Evolutionary conservation across 2,113 vertebrate genomes (phyloP).

Genomic region (Papio anubis): DNA sequence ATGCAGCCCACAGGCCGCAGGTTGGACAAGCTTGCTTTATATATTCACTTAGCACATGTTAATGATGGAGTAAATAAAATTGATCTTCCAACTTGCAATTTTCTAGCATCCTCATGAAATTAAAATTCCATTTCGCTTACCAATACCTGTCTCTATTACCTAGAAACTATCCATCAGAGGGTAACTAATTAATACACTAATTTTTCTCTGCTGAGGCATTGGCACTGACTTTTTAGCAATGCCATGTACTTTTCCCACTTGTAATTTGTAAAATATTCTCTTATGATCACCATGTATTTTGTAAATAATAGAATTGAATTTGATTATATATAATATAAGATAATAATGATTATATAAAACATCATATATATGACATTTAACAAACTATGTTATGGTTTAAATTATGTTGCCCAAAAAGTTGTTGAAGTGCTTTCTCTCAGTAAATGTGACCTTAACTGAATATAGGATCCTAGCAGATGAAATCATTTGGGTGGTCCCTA

Average conservation of each 20-base stretch:
- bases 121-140: not conserved
- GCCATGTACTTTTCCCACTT: not conserved
- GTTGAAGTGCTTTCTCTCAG: not conserved
- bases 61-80: not conserved
- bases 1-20: too few species aligned
- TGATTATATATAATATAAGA: not conserved
- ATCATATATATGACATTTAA: not conserved
- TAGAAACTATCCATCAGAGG: not conserved
- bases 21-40: not conserved
- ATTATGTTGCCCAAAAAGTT: not conserved
- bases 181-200: not conserved
- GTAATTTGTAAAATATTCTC: slow-evolving; percentile 45
- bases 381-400: not conserved
- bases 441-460: not conserved
- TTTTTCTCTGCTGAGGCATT: not conserved
- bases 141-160: not conserved
- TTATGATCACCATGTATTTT: slow-evolving; percentile 46
- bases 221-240: not conserved
- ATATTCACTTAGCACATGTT: not conserved
- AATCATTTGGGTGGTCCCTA: not conserved
- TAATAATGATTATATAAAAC: too few species aligned
- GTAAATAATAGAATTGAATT: slow-evolving; percentile 74
- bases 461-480: not conserved
- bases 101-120: not conserved
- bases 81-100: not conserved